Evolutionary conservation across 1,140 invertebrate species (phyloP), one percentile per base, ranked within the genome.

Genomic region (Tetragonula clypearis): DNA sequence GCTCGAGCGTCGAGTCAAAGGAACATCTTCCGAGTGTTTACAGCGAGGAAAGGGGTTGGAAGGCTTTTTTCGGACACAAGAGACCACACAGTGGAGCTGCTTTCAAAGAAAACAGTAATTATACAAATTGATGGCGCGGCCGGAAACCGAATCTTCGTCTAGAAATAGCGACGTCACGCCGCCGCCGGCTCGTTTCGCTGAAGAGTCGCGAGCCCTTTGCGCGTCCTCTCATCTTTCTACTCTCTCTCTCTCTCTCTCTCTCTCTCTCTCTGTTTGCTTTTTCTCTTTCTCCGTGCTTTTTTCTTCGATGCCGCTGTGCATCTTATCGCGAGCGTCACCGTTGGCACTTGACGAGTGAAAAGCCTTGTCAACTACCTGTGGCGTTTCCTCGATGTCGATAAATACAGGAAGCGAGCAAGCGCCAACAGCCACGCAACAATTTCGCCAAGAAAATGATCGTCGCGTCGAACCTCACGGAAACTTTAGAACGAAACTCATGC

Each of bases 91-190:
- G 73, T 56, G 79, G 77, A 71, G 84, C 75, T 89, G 89, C 90
- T 87, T 90, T 88, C 86, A 86, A 85, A 88, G 85, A 88, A 90
- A 91, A 90, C 86, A 89, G 90, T 86, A 92, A 90, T 92, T 92
- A 90, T 84, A 88, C 81, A 86, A 91, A 87, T 88, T 86, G 90
- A 76, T 77, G 71, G 77, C 86, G 78, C 79, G 85, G 65, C 84
- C 86, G 86, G 87, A 91, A 91, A 90, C 87, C 82, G 76, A 90
- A 92, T 92, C 89, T 85, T 92, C 91, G 80, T 90, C 86, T 84
- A 90, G 87, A 92, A 91, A 92, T 91, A 92, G 91, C 89, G 82
- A 72, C 84, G 82, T 62, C 60, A 72, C 75, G 82, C 56, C 41
- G 41, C 41, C 41, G 6, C 41, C 79, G 72, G 73, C 76, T 49